These are phyloP conservation scores for Notospermus geniculatus DNA, from an alignment of 1,140 invertebrate species.

Conservation along the genomic window DNA sequence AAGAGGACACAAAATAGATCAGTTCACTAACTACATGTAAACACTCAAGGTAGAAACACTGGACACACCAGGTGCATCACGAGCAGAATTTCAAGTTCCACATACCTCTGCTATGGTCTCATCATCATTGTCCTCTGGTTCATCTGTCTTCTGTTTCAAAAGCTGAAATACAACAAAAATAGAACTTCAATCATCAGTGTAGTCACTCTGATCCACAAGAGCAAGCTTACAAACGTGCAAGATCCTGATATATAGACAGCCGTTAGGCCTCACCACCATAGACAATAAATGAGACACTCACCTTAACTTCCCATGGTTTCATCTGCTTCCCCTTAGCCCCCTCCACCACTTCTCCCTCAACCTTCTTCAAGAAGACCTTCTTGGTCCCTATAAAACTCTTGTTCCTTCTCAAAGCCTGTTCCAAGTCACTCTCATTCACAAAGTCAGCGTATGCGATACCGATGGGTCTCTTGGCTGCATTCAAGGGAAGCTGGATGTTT, in stretches of 20 bases:
- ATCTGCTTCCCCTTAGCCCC: conserved; percentile 44
- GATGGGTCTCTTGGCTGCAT: conserved; percentile 48
- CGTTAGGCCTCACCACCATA: no score
- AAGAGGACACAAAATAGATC: no score
- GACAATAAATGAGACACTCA: conserved; percentile 11
- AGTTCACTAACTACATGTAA: no score
- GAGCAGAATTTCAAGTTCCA: no score
- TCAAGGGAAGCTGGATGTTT: conserved; percentile 75
- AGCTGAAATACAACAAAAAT: no score
- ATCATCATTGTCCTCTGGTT: conserved; percentile 66
- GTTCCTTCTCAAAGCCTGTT: conserved; percentile 79
- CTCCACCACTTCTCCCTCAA: conserved; percentile 46
- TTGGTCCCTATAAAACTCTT: conserved; percentile 70
- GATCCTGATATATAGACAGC: no score
- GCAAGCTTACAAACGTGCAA: no score
- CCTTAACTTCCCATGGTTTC: conserved; percentile 39
- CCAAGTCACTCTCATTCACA: conserved; percentile 75
- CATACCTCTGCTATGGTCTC: conserved; percentile 74
- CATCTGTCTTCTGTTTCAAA: conserved; percentile 39
- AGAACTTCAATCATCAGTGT: neutral
- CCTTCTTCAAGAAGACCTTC: conserved; percentile 50
- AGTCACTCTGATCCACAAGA: no score
- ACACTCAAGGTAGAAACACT: no score
- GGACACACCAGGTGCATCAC: no score
- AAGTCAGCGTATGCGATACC: conserved; percentile 88